Conservation (phyloP, 2,888 invertebrate species). For the Saturnia japonica region DNA sequence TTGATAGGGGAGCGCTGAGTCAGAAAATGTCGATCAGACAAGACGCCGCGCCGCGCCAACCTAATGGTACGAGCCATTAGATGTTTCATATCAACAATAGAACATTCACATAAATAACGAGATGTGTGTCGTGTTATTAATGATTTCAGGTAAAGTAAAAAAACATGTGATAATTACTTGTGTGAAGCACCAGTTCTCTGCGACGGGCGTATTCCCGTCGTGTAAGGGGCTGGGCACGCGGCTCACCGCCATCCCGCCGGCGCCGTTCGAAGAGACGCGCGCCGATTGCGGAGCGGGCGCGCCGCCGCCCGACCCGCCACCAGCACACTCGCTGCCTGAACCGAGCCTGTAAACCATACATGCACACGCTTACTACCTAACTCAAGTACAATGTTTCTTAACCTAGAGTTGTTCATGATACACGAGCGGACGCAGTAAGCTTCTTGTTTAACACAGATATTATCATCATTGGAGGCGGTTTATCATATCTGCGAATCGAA, state of each 20-base stretch:
- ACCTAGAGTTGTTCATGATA: neutral
- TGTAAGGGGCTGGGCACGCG: slow-evolving; percentile 98
- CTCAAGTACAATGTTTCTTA: neutral
- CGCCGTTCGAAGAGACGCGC: slow-evolving; percentile 92
- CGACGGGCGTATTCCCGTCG: slow-evolving; percentile 98
- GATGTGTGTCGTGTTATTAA: neutral
- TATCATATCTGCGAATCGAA: too few relatives aligned
- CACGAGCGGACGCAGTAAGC: neutral
- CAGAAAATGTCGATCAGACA: too few relatives aligned
- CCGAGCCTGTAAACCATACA: slow-evolving; percentile 84
- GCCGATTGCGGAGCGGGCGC: slow-evolving; percentile 88
- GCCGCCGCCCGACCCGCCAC: slow-evolving; percentile 78
- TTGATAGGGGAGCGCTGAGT: too few relatives aligned
- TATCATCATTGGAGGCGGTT: too few relatives aligned
- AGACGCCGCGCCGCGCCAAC: too few relatives aligned
- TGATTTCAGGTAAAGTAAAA: slow-evolving; percentile 1
- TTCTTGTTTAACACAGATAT: too few relatives aligned
- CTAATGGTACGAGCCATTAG: too few relatives aligned
- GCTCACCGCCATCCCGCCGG: slow-evolving; percentile 97
- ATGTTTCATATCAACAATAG: neutral
- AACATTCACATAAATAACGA: neutral
- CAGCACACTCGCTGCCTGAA: slow-evolving; percentile 78
- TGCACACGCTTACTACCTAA: slow-evolving; percentile 23
- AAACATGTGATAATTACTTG: slow-evolving; percentile 85
- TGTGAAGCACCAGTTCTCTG: slow-evolving; percentile 99